Evolutionary conservation across 2,113 vertebrate species (phyloP).

Genomic region (Anser cygnoides): DNA sequence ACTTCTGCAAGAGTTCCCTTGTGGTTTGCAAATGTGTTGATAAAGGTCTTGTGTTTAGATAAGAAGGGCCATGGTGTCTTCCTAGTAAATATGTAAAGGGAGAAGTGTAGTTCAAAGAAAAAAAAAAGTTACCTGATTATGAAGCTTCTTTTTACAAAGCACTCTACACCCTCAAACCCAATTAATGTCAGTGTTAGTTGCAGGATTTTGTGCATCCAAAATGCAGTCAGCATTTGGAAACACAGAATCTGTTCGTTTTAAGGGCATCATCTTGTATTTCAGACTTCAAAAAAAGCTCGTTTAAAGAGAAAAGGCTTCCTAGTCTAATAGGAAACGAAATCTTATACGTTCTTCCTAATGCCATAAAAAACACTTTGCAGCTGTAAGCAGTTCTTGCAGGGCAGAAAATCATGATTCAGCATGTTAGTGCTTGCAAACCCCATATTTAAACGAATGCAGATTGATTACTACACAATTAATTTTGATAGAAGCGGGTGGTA

Average conservation of each 20-base stretch:
- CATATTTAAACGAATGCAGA: background rate
- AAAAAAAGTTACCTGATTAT: background rate
- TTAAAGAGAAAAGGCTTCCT: background rate
- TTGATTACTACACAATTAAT: background rate
- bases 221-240: background rate
- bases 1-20: background rate
- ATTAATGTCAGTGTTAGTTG: background rate
- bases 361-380: background rate
- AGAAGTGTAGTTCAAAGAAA: background rate
- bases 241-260: background rate
- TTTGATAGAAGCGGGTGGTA: background rate
- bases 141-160: background rate
- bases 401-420: conserved; percentile 12
- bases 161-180: background rate
- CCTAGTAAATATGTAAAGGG: background rate
- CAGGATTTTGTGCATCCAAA: background rate
- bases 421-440: background rate
- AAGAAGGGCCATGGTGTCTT: background rate
- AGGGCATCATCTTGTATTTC: background rate
- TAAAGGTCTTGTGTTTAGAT: background rate
- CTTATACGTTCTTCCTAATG: background rate
- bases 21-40: background rate
- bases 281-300: conserved; percentile 1
- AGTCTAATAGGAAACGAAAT: background rate
- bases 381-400: background rate